Percentiles rank a stretch among this genome's conserved stretches.
These are phyloP conservation scores for Enteromius afrohamiltoni DNA, from an alignment of 2,797 vertebrate genomes.

Conservation along the genomic window DNA sequence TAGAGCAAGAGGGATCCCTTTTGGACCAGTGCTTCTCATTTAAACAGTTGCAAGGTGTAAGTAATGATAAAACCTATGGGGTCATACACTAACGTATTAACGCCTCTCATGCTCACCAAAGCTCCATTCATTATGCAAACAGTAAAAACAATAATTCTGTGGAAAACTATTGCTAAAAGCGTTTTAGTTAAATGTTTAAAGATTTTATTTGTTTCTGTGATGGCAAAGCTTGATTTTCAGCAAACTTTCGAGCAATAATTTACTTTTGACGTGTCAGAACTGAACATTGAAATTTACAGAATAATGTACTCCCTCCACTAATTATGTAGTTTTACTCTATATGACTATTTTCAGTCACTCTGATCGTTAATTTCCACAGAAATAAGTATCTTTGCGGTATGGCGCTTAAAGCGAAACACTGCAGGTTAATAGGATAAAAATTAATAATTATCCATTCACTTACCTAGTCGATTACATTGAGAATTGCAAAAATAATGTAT, in stretches of 20 bases:
- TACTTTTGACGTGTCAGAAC: background rate
- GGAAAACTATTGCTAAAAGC: background rate
- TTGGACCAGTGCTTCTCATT: slow-evolving; percentile 20
- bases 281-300: background rate
- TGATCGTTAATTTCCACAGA: background rate
- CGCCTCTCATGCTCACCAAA: background rate
- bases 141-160: background rate
- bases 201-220: background rate
- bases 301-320: no score
- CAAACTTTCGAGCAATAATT: background rate
- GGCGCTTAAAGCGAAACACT: no score
- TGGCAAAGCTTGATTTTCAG: no score
- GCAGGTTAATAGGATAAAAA: no score
- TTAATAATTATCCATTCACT: no score
- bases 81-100: background rate
- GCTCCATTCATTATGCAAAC: background rate
- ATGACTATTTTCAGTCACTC: background rate
- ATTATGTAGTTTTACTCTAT: no score
- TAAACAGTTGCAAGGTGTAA: slow-evolving; percentile 7
- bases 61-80: slow-evolving; percentile 7
- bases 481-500: no score
- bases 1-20: slow-evolving; percentile 18
- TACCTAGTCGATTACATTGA: no score
- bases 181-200: background rate
- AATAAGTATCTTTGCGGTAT: background rate